These are phyloP conservation scores for Zygogramma bicolorata DNA, from an alignment of 2,888 invertebrate genomes.

Conservation along the genomic window DNA sequence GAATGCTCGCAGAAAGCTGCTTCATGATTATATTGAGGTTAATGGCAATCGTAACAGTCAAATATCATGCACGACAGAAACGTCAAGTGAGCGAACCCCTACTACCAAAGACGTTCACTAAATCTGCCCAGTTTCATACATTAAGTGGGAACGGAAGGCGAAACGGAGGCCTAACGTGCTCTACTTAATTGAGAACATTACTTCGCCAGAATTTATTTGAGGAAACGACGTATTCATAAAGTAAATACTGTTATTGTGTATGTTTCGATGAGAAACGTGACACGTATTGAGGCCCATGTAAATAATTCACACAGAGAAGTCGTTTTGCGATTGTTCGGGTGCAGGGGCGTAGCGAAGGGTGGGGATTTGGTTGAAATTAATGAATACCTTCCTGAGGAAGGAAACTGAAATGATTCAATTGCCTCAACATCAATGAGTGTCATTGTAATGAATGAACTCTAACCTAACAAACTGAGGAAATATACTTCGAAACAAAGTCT, in stretches of 20 bases:
- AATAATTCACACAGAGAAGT: slow-evolving; percentile 13
- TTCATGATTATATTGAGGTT: too few species aligned
- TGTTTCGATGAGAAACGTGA: slow-evolving; percentile 32
- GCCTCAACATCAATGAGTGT: too few species aligned
- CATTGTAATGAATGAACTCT: too few species aligned
- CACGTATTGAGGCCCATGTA: slow-evolving; percentile 21
- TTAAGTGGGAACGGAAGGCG: neutral
- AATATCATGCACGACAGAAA: too few species aligned
- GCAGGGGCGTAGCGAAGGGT: slow-evolving; percentile 6
- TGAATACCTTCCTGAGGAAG: too few species aligned
- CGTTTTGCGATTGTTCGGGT: neutral
- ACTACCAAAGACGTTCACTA: neutral
- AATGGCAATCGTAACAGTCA: too few species aligned
- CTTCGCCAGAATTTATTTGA: neutral
- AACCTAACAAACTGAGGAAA: too few species aligned
- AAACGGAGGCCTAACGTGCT: neutral
- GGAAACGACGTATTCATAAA: slow-evolving; percentile 10
- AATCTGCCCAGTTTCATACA: neutral
- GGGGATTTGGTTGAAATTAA: too few species aligned
- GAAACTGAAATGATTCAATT: too few species aligned
- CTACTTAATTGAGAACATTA: slow-evolving; percentile 14
- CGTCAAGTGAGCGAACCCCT: too few species aligned
- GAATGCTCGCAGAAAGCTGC: too few species aligned
- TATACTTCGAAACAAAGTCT: too few species aligned
- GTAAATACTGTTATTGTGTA: slow-evolving; percentile 1